Percentiles rank a stretch among this genome's conserved stretches.
Conservation (phyloP, 35 echinoderm and acorn worm genomes). For the Apostichopus japonicus region DNA sequence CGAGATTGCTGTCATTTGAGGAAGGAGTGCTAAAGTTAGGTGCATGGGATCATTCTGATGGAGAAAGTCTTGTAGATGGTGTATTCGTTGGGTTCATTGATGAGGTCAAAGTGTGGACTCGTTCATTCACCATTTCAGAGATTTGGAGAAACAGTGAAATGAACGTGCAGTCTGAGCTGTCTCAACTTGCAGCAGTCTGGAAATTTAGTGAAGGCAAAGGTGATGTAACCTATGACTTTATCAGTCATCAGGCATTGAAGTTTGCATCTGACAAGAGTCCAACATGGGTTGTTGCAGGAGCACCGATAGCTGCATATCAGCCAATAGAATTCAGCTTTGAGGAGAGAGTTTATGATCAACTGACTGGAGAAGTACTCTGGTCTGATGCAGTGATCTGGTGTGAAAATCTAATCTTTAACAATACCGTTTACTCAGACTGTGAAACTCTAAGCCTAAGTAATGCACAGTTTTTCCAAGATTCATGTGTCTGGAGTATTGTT, state of each 20-base stretch:
- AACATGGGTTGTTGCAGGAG: conserved; percentile 57
- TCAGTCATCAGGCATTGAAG: conserved; percentile 44
- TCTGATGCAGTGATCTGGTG: conserved; percentile 62
- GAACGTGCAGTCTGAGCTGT: conserved; percentile 55
- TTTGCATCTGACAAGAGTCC: conserved; percentile 57
- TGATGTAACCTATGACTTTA: conserved; percentile 41
- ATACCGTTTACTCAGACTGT: conserved; percentile 53
- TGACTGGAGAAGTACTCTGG: conserved; percentile 30
- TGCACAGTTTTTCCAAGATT: conserved; percentile 70
- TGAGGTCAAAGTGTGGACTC: conserved; percentile 78
- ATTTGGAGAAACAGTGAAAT: conserved; percentile 72
- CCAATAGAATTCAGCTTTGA: conserved; percentile 50
- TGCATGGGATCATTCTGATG: conserved; percentile 49
- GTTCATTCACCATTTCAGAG: conserved; percentile 60
- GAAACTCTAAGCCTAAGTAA: conserved; percentile 42
- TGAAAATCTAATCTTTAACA: conserved; percentile 48
- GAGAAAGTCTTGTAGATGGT: conserved; percentile 29
- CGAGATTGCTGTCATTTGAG: conserved; percentile 34
- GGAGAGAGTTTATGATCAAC: conserved; percentile 61
- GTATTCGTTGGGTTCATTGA: conserved; percentile 81
- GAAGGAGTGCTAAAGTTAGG: conserved; percentile 73
- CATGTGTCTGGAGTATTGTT: conserved; percentile 70
- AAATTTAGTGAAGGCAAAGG: conserved; percentile 77
- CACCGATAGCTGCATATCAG: conserved; percentile 42
- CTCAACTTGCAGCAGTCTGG: conserved; percentile 70